phyloP scores from a whole-genome alignment of 2,888 invertebrate genomes.

The Acrobasis repandana region DNA sequence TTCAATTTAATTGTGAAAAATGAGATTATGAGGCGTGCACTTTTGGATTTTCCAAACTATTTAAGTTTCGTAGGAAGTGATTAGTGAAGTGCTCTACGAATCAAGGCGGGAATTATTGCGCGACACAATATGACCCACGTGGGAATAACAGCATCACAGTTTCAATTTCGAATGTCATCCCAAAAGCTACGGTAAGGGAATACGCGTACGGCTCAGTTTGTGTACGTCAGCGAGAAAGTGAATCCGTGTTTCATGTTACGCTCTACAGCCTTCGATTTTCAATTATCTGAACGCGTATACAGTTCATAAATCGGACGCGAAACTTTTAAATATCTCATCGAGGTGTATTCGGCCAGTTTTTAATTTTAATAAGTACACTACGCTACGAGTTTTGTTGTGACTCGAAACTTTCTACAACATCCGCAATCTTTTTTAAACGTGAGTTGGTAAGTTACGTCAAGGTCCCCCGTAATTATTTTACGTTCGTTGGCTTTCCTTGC shows the following conservation, averaged over 20 bases:
- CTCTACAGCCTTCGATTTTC: constrained; percentile 12
- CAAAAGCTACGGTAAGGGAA: constrained; percentile 15
- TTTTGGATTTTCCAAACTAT: too few relatives aligned
- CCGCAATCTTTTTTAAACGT: constrained; percentile 1
- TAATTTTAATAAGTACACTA: not conserved
- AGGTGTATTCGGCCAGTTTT: not conserved
- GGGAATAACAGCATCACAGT: constrained; percentile 21
- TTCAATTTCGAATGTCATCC: constrained; percentile 22
- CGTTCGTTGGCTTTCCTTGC: not conserved
- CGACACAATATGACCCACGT: constrained; percentile 19
- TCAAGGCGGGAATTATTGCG: constrained; percentile 27
- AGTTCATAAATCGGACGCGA: not conserved
- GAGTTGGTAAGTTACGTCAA: constrained; percentile 9
- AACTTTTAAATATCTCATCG: not conserved
- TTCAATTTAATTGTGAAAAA: too few relatives aligned
- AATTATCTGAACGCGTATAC: not conserved
- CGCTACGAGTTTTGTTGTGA: constrained; percentile 5
- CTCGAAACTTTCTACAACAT: not conserved
- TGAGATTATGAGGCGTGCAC: too few relatives aligned
- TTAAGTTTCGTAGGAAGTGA: not conserved
- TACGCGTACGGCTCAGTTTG: constrained; percentile 16
- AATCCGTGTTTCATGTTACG: constrained; percentile 21
- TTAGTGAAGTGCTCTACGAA: constrained; percentile 15
- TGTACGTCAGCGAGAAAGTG: constrained; percentile 21
- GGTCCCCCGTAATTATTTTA: constrained; percentile 6